Base-by-base conservation (phyloP, 2,113 vertebrate species). In the Girardinichthys multiradiatus region DNA sequence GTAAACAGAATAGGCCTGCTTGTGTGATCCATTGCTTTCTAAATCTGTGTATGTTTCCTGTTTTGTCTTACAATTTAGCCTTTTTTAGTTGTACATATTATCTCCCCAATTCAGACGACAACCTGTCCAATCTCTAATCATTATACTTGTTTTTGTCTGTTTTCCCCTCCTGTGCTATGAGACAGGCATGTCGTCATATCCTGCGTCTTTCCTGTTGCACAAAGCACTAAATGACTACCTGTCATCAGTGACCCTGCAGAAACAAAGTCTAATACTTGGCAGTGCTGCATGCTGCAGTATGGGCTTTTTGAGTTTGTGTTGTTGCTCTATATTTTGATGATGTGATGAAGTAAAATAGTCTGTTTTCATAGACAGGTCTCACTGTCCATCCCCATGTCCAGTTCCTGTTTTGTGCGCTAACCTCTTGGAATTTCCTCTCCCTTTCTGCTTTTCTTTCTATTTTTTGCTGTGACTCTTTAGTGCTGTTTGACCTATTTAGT, bases 401-500 rank as follows among this genome's bases (percentile, higher is more conserved):
- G 26, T 60, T 60, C 54, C 15, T 37, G n/a, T 4, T 12, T 8
- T 21, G 17, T 9, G 15, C 13, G 21, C 33, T 39, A 57, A 66
- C 61, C 60, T 77, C 42, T 51, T 64, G 54, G 73, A 42, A 45
- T 30, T 63, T 51, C 48, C 64, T 26, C 37, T 45, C 10, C 70
- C 51, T 48, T 64, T 21, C 68, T 37, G 37, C 67, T 58, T 9
- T 51, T 12, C 24, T 57, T 15, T 71, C 60, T 54, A 28, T 26
- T 17, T 73, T 75, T 73, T 67, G 77, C 59, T 26, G 48, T 66
- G 62, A 57, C 65, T 84, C 72, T 87, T 89, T 81, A 82, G 79
- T 85, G 76, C 77, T 78, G 77, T 92, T 85, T 92, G 89, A 91
- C 88, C 90, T 89, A 86, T 86, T 87, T 84, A 45, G 64, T 28